phyloP scores from a whole-genome alignment of 2,113 vertebrate genomes.

The Phodopus roborovskii region DNA sequence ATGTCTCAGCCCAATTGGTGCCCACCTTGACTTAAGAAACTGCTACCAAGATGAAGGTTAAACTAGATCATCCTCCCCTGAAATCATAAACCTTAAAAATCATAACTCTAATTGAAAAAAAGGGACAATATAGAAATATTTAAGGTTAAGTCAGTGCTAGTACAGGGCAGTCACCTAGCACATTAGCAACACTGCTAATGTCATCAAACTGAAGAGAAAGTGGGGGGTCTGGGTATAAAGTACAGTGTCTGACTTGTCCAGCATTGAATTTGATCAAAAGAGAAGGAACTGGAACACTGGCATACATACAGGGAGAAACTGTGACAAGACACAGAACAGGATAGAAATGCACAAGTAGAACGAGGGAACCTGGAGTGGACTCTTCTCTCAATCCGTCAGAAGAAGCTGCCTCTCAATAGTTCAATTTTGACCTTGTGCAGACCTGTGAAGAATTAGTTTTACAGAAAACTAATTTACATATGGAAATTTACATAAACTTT shows the following conservation, averaged over 20 bases:
- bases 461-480: no score
- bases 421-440: background rate
- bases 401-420: background rate
- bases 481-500: background rate
- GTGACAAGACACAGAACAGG: background rate
- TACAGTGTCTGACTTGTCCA: background rate
- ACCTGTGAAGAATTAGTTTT: background rate
- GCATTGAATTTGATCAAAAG: background rate
- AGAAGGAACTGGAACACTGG: background rate
- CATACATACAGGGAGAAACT: background rate
- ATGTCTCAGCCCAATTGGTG: background rate
- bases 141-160: background rate
- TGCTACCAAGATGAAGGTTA: background rate
- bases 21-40: background rate
- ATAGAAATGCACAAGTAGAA: background rate
- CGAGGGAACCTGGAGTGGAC: background rate
- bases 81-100: background rate
- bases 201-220: background rate
- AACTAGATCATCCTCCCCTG: background rate
- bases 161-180: background rate
- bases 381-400: background rate
- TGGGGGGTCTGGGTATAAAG: background rate
- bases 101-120: background rate
- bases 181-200: background rate
- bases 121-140: background rate